Base-by-base conservation (phyloP, 2,888 invertebrate genomes). In the Harmothoe impar region DNA sequence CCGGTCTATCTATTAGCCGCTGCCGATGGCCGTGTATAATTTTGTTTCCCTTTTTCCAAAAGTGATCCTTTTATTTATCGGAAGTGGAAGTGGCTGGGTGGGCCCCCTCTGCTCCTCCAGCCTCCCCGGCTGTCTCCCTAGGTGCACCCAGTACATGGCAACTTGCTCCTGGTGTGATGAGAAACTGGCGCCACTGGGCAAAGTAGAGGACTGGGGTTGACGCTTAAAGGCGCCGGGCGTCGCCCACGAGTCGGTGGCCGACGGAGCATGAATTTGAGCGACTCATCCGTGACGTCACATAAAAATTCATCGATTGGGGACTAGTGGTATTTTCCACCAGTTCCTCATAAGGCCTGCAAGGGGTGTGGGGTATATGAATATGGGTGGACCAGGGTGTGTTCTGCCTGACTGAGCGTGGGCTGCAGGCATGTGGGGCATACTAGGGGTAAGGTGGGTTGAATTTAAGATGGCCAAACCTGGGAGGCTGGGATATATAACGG, bases 271-370 rank as follows among this genome's bases (percentile, higher is more conserved):
- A 72, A 72, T 25, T 15, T 72, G 25, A 29, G n/a, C 72, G 29
- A 72, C 29, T 29, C 72, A 72, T 72, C 72, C 72, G 31, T 72
- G 72, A 72, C 72, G 31, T n/a, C 72, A 72, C 72, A 72, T 72
- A 72, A 72, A 62, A n/a, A 72, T 29, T 72, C 72, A 72, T 72
- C 72, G 72, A 15, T 72, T 72, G n/a, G 15, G n/a, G 31, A 15
- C 72, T 25, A 25, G 72, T 29, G 72, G 12, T 23, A 72, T 29
- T n/a, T 72, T 25, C 25, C 72, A 15, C 20, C 5, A 62, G 10
- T 62, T 62, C 62, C n/a, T 5, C n/a, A 62, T 62, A 62, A 20
- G n/a, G 31, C 29, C 29, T 29, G 31, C 25, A 72, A 25, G 5
- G 72, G 72, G 25, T 72, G 17, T 25, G 0, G 68, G 20, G 43